These are phyloP conservation scores for Periophthalmus modestus DNA, from an alignment of 2,113 vertebrate species.

Conservation along the genomic window DNA sequence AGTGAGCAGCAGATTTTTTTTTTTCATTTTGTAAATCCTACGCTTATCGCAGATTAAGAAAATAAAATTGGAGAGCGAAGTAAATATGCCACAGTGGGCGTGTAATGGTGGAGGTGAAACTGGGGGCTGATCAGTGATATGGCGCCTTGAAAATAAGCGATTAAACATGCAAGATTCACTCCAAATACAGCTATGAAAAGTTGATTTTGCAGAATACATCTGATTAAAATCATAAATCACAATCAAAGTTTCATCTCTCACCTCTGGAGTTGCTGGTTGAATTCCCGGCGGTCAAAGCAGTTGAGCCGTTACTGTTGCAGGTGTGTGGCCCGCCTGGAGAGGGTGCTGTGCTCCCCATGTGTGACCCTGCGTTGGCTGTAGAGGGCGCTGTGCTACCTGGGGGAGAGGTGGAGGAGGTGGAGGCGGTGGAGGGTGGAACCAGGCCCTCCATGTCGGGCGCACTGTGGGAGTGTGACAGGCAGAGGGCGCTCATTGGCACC, in stretches of 20 bases:
- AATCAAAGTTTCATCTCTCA: not conserved
- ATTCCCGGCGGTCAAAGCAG: not conserved
- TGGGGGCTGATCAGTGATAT: too few relatives aligned
- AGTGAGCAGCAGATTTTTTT: too few relatives aligned
- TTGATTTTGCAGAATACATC: too few relatives aligned
- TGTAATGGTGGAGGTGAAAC: too few relatives aligned
- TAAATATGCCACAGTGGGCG: too few relatives aligned
- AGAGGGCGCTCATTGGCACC: constrained; percentile 91
- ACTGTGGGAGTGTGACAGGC: constrained; percentile 93
- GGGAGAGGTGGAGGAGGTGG: constrained; percentile 45
- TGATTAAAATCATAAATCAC: too few relatives aligned
- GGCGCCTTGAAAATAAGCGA: too few relatives aligned
- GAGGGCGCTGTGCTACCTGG: constrained; percentile 41
- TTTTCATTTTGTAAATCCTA: too few relatives aligned
- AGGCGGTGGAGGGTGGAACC: constrained; percentile 70
- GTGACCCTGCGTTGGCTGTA: constrained; percentile 63
- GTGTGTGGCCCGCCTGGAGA: constrained; percentile 26
- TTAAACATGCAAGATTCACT: too few relatives aligned
- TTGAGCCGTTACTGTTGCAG: constrained; percentile 22
- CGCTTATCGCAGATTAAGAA: too few relatives aligned
- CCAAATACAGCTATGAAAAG: too few relatives aligned
- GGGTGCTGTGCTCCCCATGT: constrained; percentile 47
- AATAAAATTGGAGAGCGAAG: too few relatives aligned
- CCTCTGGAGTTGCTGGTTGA: constrained; percentile 1
- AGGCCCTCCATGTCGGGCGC: constrained; percentile 98